Base-by-base conservation (phyloP, 2,888 invertebrate genomes). In the Prosopocoilus inquinatus region DNA sequence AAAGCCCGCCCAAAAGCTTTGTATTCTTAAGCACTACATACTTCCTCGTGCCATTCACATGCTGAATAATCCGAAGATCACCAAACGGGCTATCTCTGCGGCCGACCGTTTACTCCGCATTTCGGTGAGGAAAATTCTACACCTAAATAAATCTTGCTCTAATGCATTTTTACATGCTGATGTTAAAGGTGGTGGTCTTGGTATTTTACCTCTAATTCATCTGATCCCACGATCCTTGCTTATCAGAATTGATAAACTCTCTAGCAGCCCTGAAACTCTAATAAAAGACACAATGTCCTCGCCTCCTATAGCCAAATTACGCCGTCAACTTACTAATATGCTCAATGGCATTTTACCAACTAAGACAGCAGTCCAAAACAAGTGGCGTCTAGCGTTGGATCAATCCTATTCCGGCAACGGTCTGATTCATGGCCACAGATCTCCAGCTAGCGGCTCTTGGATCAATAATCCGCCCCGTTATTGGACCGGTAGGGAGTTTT, bases 91-190 rank as follows among this genome's bases (percentile, higher is more conserved):
- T 13, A 12, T 52, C 2, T 44, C 47, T 9, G 48, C 44, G 12
- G 50, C 46, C 8, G 54, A 53, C n/a, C 44, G 53, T 9, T 12
- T 20, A 3, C 13, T 39, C 82, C 83, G 81, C 79, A 79, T 78
- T 80, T 80, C 83, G 81, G 41, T 41, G 12, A 41, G 41, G 11
- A 3, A 9, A 81, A 81, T 75, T 74, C 76, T 82, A 81, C 80
- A 79, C 72, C 77, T 73, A 2, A 16, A 16, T 16, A 16, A 16
- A 13, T 13, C 41, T 8, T 41, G 13, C 9, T 12, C 16, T 16
- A 16, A 16, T 3, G 16, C 16, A 16, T 16, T 16, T 3, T 16
- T 16, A 3, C 16, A 16, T 16, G 16, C 16, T 2, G 16, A 16
- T 3, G 3, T 16, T 3, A 16, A 3, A 16, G 16, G 16, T 16